These are phyloP conservation scores for Percopsis transmontana DNA, from an alignment of 2,113 vertebrate genomes.

Conservation along the genomic window DNA sequence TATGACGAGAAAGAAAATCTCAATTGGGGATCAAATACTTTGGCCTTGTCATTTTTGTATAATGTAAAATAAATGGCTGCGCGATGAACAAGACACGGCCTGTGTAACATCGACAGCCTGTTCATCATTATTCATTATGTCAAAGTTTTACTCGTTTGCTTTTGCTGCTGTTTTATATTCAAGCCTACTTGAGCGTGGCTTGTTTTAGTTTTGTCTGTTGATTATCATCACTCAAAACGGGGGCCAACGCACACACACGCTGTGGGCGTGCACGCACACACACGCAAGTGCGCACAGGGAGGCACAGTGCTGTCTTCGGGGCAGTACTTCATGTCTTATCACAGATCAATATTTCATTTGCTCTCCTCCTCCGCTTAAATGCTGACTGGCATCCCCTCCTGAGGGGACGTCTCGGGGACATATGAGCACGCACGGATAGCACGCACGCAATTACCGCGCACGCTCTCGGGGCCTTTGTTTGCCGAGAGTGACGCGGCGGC, in stretches of 20 bases:
- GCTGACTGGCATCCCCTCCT: constrained; percentile 65
- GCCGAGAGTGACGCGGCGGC: constrained; percentile 65
- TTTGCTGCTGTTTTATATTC: neutral
- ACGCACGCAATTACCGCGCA: constrained; percentile 14
- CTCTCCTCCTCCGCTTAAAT: constrained; percentile 51
- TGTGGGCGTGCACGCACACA: constrained; percentile 4
- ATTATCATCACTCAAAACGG: neutral
- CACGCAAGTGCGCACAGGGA: constrained; percentile 24
- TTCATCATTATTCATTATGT: constrained; percentile 42
- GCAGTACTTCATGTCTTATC: constrained; percentile 62
- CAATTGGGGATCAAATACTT: constrained; percentile 1
- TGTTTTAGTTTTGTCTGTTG: constrained; percentile 33
- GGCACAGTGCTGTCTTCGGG: constrained; percentile 28
- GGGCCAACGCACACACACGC: neutral
- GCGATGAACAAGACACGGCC: constrained; percentile 13
- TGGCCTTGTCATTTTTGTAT: constrained; percentile 7
- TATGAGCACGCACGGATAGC: constrained; percentile 15
- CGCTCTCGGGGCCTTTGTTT: constrained; percentile 58
- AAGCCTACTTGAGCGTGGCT: neutral
- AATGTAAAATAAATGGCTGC: neutral
- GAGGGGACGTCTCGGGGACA: constrained; percentile 60
- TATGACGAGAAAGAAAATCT: neutral
- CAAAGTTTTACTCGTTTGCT: constrained; percentile 25
- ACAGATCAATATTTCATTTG: constrained; percentile 75
- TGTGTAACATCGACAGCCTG: constrained; percentile 32